Evolutionary conservation across 2,797 vertebrate genomes (phyloP).

Genomic region (Acanthurus tractus): DNA sequence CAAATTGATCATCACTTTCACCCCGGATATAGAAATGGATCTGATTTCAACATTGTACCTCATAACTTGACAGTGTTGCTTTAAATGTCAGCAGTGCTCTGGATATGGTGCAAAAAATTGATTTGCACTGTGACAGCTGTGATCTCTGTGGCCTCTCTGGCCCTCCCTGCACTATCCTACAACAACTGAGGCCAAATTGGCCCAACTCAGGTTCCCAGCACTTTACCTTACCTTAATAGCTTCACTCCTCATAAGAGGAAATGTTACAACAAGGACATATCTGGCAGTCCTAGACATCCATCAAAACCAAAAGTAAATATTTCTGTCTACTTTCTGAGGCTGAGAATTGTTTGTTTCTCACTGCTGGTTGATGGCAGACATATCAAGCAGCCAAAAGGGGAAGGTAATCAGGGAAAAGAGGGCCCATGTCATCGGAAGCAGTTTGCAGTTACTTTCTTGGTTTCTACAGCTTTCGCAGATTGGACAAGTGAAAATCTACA

Average conservation of each 20-base stretch:
- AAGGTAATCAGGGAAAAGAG: conserved; percentile 46
- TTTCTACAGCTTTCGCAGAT: conserved; percentile 38
- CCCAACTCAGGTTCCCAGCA: conserved; percentile 72
- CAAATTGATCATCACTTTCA: conserved; percentile 13
- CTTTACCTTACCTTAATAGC: conserved; percentile 75
- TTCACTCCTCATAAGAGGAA: conserved; percentile 50
- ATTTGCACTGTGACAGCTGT: conserved; percentile 63
- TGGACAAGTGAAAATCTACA: conserved; percentile 66
- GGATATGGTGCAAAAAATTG: conserved; percentile 56
- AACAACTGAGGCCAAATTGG: conserved; percentile 63
- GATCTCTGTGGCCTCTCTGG: conserved; percentile 41
- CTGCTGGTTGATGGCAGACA: conserved; percentile 30
- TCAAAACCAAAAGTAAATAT: conserved; percentile 59
- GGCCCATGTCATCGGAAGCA: neutral
- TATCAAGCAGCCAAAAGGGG: conserved; percentile 24
- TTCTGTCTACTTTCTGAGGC: conserved; percentile 47
- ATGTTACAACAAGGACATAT: conserved; percentile 60
- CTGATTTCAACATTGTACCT: conserved; percentile 46
- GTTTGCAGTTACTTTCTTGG: conserved; percentile 51
- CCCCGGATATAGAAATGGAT: conserved; percentile 16
- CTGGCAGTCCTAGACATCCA: conserved; percentile 58
- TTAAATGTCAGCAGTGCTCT: conserved; percentile 41
- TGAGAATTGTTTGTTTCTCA: conserved; percentile 54
- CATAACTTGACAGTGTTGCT: conserved; percentile 49
- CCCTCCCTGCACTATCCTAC: conserved; percentile 53